Evolutionary conservation across 2,113 vertebrate species (phyloP).

Genomic region (Sinocyclocheilus anshuiensis): DNA sequence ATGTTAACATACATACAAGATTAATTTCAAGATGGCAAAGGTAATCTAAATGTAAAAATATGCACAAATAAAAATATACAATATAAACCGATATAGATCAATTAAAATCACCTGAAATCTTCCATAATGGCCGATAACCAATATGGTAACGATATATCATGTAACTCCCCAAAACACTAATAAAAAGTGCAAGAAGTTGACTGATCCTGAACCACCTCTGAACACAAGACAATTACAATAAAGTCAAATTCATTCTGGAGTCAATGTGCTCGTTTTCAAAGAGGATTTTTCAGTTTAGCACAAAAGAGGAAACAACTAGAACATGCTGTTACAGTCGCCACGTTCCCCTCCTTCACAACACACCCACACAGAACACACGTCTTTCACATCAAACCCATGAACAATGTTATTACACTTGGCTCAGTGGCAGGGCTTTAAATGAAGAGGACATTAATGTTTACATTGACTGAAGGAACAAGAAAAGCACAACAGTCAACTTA

Average conservation of each 20-base stretch:
- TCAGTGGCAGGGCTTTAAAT: constrained; percentile 64
- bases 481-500: constrained; percentile 67
- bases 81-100: background rate
- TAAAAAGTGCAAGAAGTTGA: background rate
- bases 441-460: constrained; percentile 75
- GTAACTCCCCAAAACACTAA: background rate
- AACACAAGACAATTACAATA: background rate
- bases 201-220: background rate
- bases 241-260: constrained; percentile 57
- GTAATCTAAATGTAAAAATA: background rate
- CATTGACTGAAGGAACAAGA: constrained; percentile 37
- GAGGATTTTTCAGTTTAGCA: constrained; percentile 57
- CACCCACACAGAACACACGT: constrained; percentile 52
- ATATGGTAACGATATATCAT: background rate
- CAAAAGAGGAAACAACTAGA: constrained; percentile 58
- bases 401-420: constrained; percentile 72
- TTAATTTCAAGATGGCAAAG: background rate
- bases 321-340: constrained; percentile 27
- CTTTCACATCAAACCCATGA: constrained; percentile 64
- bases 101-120: background rate
- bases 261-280: constrained; percentile 61
- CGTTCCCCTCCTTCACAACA: constrained; percentile 34
- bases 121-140: background rate
- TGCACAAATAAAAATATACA: background rate
- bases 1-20: too few relatives aligned